These are phyloP conservation scores for Chymomyza amoena DNA, from an alignment of 2,888 invertebrate genomes.

Conservation along the genomic window DNA sequence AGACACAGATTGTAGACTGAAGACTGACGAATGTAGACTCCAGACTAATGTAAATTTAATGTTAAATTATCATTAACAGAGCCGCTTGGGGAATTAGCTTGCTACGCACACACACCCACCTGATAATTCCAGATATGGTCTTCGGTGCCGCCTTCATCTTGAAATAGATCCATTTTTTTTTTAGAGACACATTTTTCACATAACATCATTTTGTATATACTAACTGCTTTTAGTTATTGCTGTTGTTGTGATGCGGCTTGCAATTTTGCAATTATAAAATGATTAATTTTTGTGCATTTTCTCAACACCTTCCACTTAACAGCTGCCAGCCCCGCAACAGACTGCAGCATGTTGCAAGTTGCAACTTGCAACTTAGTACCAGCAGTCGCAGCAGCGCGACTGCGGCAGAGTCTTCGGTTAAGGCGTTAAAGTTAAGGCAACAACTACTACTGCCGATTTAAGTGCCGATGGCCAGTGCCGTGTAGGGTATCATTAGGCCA, in stretches of 20 bases:
- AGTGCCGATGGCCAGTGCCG: slow-evolving; percentile 52
- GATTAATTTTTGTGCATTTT: slow-evolving; percentile 73
- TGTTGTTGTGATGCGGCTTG: slow-evolving; percentile 27
- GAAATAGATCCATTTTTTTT: not conserved
- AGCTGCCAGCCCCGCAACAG: slow-evolving; percentile 3
- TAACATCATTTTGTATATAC: not conserved
- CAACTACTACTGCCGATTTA: slow-evolving; percentile 71
- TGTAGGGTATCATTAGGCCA: slow-evolving; percentile 68
- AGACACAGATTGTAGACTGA: not conserved
- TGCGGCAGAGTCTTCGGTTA: slow-evolving; percentile 22
- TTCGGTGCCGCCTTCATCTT: not conserved
- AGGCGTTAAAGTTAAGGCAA: slow-evolving; percentile 50
- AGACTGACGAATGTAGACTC: not conserved
- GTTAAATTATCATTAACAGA: not conserved
- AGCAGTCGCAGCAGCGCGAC: not conserved
- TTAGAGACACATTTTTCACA: not conserved
- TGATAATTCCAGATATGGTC: not conserved
- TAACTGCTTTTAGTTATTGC: not conserved
- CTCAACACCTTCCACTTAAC: slow-evolving; percentile 70
- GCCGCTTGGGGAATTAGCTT: not conserved
- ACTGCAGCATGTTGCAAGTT: not conserved
- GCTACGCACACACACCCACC: not conserved
- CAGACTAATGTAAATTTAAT: not conserved
- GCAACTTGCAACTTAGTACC: not conserved
- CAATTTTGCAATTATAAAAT: slow-evolving; percentile 76